phyloP scores from a whole-genome alignment of 2,888 invertebrate genomes.

The Zeuzera pyrina region DNA sequence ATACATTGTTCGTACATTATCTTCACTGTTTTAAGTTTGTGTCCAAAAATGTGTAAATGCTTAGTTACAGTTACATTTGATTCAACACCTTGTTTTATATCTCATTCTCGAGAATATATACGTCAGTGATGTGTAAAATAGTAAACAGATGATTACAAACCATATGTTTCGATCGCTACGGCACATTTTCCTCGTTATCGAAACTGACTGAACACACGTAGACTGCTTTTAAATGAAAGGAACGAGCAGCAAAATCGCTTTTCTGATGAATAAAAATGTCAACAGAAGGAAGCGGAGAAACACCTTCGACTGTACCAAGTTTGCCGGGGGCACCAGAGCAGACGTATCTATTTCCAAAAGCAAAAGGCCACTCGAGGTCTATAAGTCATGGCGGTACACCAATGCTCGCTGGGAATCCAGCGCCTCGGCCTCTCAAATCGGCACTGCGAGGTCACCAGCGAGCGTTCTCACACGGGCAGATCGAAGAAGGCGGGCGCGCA shows the following conservation, averaged over 20 bases:
- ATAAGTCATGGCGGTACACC: slow-evolving; percentile 87
- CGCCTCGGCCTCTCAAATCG: slow-evolving; percentile 79
- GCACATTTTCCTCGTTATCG: slow-evolving; percentile 27
- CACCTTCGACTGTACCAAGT: slow-evolving; percentile 61
- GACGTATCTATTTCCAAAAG: slow-evolving; percentile 66
- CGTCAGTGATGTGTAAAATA: slow-evolving; percentile 48
- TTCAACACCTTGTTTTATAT: slow-evolving; percentile 10
- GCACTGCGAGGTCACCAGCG: slow-evolving; percentile 84
- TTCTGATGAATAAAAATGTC: slow-evolving; percentile 80
- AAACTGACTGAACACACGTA: slow-evolving; percentile 23
- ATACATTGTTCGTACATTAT: too few species aligned
- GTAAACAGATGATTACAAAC: slow-evolving; percentile 58
- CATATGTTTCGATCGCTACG: slow-evolving; percentile 57
- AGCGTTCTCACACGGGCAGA: slow-evolving; percentile 91
- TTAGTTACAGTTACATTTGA: neutral
- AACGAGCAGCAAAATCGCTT: slow-evolving; percentile 41
- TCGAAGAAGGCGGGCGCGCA: slow-evolving; percentile 74
- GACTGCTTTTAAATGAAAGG: slow-evolving; percentile 61
- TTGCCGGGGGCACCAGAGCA: slow-evolving; percentile 68
- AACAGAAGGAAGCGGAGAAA: slow-evolving; percentile 77
- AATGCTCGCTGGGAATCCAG: slow-evolving; percentile 53
- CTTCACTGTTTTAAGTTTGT: too few species aligned
- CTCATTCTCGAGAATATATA: slow-evolving; percentile 24
- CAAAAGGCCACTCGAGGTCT: slow-evolving; percentile 82
- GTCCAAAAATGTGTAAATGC: too few species aligned